Percentiles rank a stretch among this genome's conserved stretches.
Evolutionary conservation across 2,888 invertebrate genomes (phyloP).

Genomic region (Conistra vaccinii): DNA sequence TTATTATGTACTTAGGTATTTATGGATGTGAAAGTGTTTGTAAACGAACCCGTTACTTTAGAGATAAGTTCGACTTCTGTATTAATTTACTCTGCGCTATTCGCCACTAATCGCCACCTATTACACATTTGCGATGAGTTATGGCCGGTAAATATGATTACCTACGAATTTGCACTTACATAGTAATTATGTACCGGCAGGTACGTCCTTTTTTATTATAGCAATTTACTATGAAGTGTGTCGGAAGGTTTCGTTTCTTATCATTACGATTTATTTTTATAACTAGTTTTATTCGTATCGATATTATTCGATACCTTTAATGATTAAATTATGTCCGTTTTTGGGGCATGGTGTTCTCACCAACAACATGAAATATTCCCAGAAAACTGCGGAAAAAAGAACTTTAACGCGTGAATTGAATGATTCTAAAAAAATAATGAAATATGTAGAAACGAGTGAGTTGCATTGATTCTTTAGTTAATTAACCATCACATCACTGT

Average conservation of each 20-base stretch:
- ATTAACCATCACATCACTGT: neutral
- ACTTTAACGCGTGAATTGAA: neutral
- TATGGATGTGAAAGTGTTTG: neutral
- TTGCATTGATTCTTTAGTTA: neutral
- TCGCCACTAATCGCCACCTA: neutral
- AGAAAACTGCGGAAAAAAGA: neutral
- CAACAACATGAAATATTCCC: neutral
- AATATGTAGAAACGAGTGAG: neutral
- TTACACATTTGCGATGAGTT: constrained; percentile 30
- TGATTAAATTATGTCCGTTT: neutral
- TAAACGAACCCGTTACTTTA: neutral
- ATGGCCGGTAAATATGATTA: constrained; percentile 15
- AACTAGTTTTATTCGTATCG: neutral
- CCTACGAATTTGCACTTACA: neutral
- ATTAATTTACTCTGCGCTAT: neutral
- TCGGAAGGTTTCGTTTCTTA: constrained; percentile 11
- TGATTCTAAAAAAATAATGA: too few species aligned
- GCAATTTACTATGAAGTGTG: constrained; percentile 14
- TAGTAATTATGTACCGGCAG: constrained; percentile 7
- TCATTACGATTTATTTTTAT: neutral
- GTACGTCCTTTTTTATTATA: constrained; percentile 6
- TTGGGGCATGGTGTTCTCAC: too few species aligned
- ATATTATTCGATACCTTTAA: neutral
- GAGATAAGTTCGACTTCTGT: constrained; percentile 25
- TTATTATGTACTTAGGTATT: neutral